phyloP scores from a whole-genome alignment of 2,888 invertebrate species.

The Boloria euphrosyne region DNA sequence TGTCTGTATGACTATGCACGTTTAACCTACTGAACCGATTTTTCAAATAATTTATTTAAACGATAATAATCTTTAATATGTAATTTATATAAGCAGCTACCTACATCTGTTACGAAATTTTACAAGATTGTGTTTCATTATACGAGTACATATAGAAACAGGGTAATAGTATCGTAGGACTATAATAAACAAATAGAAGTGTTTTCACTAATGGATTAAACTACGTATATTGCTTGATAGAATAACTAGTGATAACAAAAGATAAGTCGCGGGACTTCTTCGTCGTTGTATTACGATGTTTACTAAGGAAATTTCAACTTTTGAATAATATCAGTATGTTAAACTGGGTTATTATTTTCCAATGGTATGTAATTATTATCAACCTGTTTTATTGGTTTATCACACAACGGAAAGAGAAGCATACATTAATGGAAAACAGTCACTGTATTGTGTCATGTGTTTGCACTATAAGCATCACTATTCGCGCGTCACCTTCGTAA shows the following conservation, averaged over 20 bases:
- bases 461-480: too few species aligned
- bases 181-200: conserved; percentile 17
- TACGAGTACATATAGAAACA: not conserved
- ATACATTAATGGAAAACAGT: too few species aligned
- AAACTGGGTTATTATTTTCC: conserved; percentile 12
- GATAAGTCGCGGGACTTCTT: conserved; percentile 26
- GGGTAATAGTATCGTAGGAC: conserved; percentile 1
- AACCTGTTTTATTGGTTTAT: too few species aligned
- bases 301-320: conserved; percentile 34
- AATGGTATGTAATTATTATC: not conserved
- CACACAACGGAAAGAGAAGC: too few species aligned
- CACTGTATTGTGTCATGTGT: too few species aligned
- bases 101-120: too few species aligned
- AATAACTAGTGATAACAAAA: conserved; percentile 34
- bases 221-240: conserved; percentile 27
- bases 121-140: not conserved
- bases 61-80: too few species aligned
- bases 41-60: too few species aligned
- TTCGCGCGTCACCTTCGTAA: too few species aligned
- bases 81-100: too few species aligned
- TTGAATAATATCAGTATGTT: conserved; percentile 11
- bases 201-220: conserved; percentile 6
- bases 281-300: conserved; percentile 29
- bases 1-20: too few species aligned
- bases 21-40: too few species aligned